Evolutionary conservation across 2,113 vertebrate species (phyloP), one percentile per base, ranked within the genome.

Genomic region (Pardalotus punctatus): DNA sequence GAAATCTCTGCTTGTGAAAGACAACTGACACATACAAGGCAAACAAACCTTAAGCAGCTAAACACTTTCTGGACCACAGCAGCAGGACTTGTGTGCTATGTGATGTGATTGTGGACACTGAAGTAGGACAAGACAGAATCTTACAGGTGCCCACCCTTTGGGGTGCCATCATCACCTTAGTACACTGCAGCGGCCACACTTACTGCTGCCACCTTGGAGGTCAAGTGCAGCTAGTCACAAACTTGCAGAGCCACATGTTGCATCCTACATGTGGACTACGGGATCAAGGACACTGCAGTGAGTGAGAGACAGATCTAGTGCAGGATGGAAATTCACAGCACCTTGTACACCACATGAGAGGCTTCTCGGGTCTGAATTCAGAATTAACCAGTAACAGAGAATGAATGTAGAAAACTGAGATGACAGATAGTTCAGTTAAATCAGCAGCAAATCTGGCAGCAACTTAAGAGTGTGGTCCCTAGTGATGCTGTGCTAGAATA

Each of bases 111-210:
- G 2, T 11, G 61, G 45, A 47, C n/a, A 43, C 28, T 21, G 48
- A 21, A 15, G 17, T 0, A 42, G 42, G n/a, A 33, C 24, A 33
- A 47, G 67, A 29, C 12, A 48, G 72, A 62, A 31, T 15, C 36
- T 8, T 6, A 9, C 29, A 38, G 24, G 67, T 57, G 57, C 27
- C 33, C 35, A 28, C n/a, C 9, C 28, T 53, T 18, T 2, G 1
- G 43, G 9, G n/a, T 31, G 57, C 27, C 50, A 43, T 1, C 43
- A 40, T 48, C 50, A 64, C 33, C 0, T 0, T 43, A 40, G 53
- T 2, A 7, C 47, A 12, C 42, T 4, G 23, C 45, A 11, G 53
- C 29, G 33, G 25, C 61, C 53, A 14, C 0, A 0, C 20, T 42
- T 36, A 4, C 11, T 9, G 1, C 43, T 62, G 48, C 4, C 33